Conservation (phyloP, 2,113 vertebrate species). For the Saccopteryx bilineata region DNA sequence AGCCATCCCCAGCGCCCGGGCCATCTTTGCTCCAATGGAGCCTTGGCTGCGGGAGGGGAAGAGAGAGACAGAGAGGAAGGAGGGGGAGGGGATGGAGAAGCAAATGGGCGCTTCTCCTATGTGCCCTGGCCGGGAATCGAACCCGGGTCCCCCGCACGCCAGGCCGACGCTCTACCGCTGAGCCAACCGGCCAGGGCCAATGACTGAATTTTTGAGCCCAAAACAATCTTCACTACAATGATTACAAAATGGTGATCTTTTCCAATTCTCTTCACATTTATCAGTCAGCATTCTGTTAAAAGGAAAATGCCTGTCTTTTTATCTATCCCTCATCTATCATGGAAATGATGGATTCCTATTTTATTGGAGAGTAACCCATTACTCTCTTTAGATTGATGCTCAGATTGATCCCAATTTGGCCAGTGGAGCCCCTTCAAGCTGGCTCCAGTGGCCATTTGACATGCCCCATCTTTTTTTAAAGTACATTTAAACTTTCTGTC, state of each 20-base stretch:
- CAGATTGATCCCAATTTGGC: not conserved
- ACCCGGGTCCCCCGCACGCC: too few relatives aligned
- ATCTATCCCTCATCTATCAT: not conserved
- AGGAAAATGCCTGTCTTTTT: not conserved
- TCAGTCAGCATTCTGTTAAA: not conserved
- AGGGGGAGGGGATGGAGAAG: too few relatives aligned
- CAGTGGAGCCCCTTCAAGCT: not conserved
- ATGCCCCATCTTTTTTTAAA: not conserved
- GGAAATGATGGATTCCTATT: constrained; percentile 22
- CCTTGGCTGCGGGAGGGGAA: too few relatives aligned
- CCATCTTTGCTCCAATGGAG: too few relatives aligned
- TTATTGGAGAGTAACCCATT: not conserved
- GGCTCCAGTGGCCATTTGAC: not conserved
- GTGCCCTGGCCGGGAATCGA: too few relatives aligned
- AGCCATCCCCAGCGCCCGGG: too few relatives aligned
- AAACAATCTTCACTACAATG: not conserved
- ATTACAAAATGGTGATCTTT: not conserved
- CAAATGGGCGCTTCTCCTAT: too few relatives aligned
- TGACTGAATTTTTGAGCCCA: not conserved
- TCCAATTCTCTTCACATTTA: not conserved
- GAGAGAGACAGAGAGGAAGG: too few relatives aligned
- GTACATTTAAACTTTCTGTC: constrained; percentile 19
- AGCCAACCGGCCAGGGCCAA: too few relatives aligned
- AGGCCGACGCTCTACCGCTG: too few relatives aligned
- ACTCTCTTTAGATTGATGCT: not conserved